Evolutionary conservation across 1,140 invertebrate species (phyloP).

Genomic region (Aporrectodea caliginosa): DNA sequence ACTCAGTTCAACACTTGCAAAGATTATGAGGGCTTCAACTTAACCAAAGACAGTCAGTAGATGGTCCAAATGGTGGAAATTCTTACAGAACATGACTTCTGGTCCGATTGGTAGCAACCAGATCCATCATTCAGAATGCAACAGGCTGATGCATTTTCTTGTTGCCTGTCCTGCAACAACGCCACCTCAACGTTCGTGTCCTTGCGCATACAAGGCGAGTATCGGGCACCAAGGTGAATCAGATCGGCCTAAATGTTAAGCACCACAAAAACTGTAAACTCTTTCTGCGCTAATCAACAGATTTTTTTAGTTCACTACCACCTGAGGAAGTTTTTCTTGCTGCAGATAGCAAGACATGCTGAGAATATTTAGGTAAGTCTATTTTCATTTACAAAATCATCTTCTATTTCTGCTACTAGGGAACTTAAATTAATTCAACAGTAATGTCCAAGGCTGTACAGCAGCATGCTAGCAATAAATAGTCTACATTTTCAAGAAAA

Average conservation of each 20-base stretch:
- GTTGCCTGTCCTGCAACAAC: conserved; percentile 62
- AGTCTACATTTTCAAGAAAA: too few species aligned
- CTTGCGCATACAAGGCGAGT: conserved; percentile 93
- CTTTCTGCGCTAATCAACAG: not conserved
- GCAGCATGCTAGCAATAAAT: too few species aligned
- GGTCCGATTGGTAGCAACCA: conserved; percentile 93
- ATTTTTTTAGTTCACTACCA: not conserved
- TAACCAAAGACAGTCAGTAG: not conserved
- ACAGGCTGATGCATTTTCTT: conserved; percentile 47
- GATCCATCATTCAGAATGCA: conserved; percentile 72
- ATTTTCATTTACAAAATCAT: not conserved
- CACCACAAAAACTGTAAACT: not conserved
- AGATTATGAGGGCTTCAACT: too few species aligned
- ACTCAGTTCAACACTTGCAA: too few species aligned
- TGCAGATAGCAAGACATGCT: not conserved
- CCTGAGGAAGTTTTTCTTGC: not conserved
- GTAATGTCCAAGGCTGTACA: too few species aligned
- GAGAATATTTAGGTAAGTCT: not conserved
- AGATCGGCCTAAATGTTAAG: conserved; percentile 94
- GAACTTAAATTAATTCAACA: not conserved
- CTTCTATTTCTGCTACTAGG: not conserved
- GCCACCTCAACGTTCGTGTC: conserved; percentile 85
- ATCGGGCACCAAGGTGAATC: conserved; percentile 97
- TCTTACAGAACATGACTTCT: conserved; percentile 83
- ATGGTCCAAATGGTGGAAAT: not conserved